Base-by-base conservation (phyloP, 2,113 vertebrate genomes). In the Platysteira castanea region DNA sequence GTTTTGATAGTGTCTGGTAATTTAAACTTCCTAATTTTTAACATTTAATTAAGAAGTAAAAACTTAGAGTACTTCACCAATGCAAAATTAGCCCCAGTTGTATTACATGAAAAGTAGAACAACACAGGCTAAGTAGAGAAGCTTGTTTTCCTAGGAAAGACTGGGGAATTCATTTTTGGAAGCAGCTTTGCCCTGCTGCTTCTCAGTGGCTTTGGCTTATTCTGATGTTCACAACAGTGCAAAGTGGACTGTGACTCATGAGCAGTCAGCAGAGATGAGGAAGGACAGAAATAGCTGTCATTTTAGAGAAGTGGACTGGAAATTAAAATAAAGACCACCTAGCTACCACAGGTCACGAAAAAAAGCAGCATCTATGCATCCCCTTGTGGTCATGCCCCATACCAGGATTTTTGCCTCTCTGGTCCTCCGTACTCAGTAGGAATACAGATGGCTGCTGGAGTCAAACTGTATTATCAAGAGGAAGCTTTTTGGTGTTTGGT, bases 161-260 rank as follows among this genome's bases (percentile, higher is more conserved):
- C 7, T 30, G 14, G 3, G 14, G 5, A 50, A 2, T 41, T 67
- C 11, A 59, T 35, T 37, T 47, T 41, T 70, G 31, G 24, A 65
- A 49, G 13, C 17, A 39, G 14, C 56, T 79, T 79, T 21, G 5
- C 12, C 4, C 11, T 79, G 41, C 41, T 79, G 23, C 15, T 79
- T 61, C 26, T 82, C 11, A 26, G 39, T 61, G 49, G 7, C 33
- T 83, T 79, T 2, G 3, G 41, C 28, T 82, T 71, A 15, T 76
- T 59, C 30, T 61, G 65, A 15, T 41, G 35, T 42, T 75, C 3
- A 11, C 1, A 7, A 7, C 28, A 20, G 9, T 0, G 0, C 11
- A 28, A 37, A 60, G 30, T 3, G 4, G 11, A 14, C 7, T 13
- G 7, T 67, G 44, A 37, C 26, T 90, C 0, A 0, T 60, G 27